Conservation (phyloP, 1,140 invertebrate species). For the Tetragonula clypearis region DNA sequence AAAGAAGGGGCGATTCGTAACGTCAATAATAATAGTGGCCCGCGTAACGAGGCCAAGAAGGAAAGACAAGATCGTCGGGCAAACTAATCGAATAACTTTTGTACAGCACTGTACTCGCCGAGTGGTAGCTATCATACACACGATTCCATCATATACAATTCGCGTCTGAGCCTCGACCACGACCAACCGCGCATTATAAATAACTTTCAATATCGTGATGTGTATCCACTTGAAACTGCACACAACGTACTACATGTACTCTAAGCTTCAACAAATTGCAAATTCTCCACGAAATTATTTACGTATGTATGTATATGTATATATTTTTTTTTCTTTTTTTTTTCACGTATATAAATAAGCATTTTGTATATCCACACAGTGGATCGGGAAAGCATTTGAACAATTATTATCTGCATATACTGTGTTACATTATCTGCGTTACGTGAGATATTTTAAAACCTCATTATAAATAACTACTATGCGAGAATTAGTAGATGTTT, state of each 20-base stretch:
- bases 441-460: background rate
- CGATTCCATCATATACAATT: slow-evolving; percentile 63
- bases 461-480: background rate
- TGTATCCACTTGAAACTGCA: slow-evolving; percentile 57
- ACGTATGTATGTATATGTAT: background rate
- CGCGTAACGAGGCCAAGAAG: slow-evolving; percentile 44
- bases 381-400: background rate
- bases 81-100: slow-evolving; percentile 49
- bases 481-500: background rate
- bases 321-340: background rate
- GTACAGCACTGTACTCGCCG: slow-evolving; percentile 42
- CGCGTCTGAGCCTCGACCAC: slow-evolving; percentile 56
- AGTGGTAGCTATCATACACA: slow-evolving; percentile 60
- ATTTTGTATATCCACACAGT: background rate
- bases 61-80: slow-evolving; percentile 20
- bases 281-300: slow-evolving; percentile 4
- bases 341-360: no score
- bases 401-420: no score
- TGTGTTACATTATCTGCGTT: background rate
- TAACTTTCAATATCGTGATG: slow-evolving; percentile 67
- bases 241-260: slow-evolving; percentile 9
- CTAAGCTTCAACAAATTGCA: slow-evolving; percentile 49
- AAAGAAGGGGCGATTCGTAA: slow-evolving; percentile 35
- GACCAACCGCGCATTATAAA: slow-evolving; percentile 67
- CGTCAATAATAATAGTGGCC: slow-evolving; percentile 46